Evolutionary conservation across 92 coral and sea anemone species (phyloP).

Genomic region (Porites evermanni): DNA sequence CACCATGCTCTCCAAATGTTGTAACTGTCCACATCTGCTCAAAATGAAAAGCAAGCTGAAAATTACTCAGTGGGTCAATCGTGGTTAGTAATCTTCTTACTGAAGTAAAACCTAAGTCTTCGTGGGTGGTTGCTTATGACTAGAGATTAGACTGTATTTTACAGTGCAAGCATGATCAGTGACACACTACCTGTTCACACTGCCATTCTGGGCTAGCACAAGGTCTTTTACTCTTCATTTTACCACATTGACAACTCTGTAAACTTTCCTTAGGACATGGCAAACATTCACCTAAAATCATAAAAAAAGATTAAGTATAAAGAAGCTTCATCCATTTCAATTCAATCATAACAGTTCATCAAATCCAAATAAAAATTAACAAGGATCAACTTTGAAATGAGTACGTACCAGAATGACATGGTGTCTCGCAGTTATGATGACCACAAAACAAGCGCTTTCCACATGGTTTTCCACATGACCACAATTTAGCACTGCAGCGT

Average conservation of each 20-base stretch:
- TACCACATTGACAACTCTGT: conserved; percentile 87
- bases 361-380: no score
- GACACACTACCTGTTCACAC: conserved; percentile 79
- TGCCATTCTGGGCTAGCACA: conserved; percentile 97
- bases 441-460: conserved; percentile 81
- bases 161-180: not conserved
- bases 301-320: not conserved
- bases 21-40: no score
- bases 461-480: conserved; percentile 99
- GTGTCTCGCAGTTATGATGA: conserved; percentile 85
- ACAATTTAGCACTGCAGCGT: conserved; percentile 90
- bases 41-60: no score
- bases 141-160: not conserved
- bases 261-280: conserved; percentile 89
- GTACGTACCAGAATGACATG: conserved; percentile 86
- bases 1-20: no score
- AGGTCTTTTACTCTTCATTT: conserved; percentile 68
- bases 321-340: not conserved
- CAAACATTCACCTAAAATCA: conserved; percentile 77
- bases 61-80: no score
- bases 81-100: no score
- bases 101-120: no score
- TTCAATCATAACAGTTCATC: not conserved
- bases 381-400: not conserved
- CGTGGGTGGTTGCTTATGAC: no score